These are phyloP conservation scores for Lagria hirta DNA, from an alignment of 2,888 invertebrate species.

Conservation along the genomic window DNA sequence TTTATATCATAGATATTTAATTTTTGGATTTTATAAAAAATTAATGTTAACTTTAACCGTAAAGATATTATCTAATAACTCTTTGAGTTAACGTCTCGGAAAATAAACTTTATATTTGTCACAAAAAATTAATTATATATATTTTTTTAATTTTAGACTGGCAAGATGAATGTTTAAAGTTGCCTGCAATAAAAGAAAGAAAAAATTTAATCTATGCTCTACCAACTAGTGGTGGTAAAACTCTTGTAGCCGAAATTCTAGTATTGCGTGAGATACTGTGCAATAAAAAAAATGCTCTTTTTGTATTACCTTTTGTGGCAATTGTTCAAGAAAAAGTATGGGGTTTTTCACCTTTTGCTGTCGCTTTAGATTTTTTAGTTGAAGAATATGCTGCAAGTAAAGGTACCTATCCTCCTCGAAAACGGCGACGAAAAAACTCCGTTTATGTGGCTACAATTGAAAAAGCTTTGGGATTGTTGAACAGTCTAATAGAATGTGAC, in stretches of 20 bases:
- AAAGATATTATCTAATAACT: too few species aligned
- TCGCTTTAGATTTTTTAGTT: conserved; percentile 82
- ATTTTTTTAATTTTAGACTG: conserved; percentile 66
- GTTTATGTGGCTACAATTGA: conserved; percentile 94
- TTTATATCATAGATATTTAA: too few species aligned
- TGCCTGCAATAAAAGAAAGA: conserved; percentile 70
- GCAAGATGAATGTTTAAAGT: conserved; percentile 88
- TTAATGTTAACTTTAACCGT: too few species aligned
- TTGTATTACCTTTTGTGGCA: conserved; percentile 92
- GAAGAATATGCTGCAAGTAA: conserved; percentile 96
- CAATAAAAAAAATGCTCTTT: conserved; percentile 77
- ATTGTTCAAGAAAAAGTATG: conserved; percentile 97
- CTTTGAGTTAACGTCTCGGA: too few species aligned
- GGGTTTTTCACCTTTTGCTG: conserved; percentile 81
- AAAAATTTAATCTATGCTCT: conserved; percentile 88
- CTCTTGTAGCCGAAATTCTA: conserved; percentile 92
- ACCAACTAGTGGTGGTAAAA: conserved; percentile 97
- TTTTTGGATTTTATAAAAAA: conserved; percentile 4
- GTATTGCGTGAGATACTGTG: conserved; percentile 85
- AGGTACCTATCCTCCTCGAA: conserved; percentile 78
- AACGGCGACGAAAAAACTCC: conserved; percentile 71
- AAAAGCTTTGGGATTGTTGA: conserved; percentile 83
- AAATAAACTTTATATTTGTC: too few species aligned
- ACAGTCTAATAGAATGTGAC: conserved; percentile 78
- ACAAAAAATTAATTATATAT: conserved; percentile 1